phyloP scores from a whole-genome alignment of 2,888 invertebrate species.

The Dicyrtoma fusca region DNA sequence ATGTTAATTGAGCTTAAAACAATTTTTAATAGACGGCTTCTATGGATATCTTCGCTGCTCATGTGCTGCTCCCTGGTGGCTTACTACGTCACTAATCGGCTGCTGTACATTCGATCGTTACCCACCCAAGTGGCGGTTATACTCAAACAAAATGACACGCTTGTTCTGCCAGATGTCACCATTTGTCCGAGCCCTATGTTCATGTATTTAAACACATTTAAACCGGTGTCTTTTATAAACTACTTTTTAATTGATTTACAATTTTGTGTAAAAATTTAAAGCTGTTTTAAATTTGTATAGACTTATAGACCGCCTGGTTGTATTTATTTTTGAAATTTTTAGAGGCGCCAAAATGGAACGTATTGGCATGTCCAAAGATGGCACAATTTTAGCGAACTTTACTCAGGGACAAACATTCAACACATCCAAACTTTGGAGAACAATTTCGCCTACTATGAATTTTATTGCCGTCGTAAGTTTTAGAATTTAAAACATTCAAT shows the following conservation, averaged over 20 bases:
- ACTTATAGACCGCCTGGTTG: too few relatives aligned
- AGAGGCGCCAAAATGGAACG: not conserved
- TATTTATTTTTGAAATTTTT: not conserved
- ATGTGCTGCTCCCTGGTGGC: constrained; percentile 37
- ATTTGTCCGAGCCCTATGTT: constrained; percentile 35
- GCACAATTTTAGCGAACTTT: not conserved
- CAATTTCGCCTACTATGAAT: constrained; percentile 9
- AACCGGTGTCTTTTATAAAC: not conserved
- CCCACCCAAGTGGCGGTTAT: constrained; percentile 45
- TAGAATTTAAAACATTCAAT: not conserved
- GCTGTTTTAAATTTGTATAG: not conserved
- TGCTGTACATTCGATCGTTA: constrained; percentile 32
- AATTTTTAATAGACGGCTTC: constrained; percentile 11
- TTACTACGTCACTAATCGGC: constrained; percentile 40
- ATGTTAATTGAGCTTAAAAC: too few relatives aligned
- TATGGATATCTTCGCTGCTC: constrained; percentile 26
- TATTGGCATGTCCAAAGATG: not conserved
- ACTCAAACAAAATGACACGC: constrained; percentile 42
- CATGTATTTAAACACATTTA: not conserved
- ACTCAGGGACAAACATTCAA: not conserved
- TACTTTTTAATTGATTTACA: not conserved
- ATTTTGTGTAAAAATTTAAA: not conserved
- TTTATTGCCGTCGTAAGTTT: constrained; percentile 33
- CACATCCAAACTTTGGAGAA: constrained; percentile 1
- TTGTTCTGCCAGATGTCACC: constrained; percentile 42